Conservation (phyloP, 1,140 invertebrate species). For the Brachionus asplanchnoidis region DNA sequence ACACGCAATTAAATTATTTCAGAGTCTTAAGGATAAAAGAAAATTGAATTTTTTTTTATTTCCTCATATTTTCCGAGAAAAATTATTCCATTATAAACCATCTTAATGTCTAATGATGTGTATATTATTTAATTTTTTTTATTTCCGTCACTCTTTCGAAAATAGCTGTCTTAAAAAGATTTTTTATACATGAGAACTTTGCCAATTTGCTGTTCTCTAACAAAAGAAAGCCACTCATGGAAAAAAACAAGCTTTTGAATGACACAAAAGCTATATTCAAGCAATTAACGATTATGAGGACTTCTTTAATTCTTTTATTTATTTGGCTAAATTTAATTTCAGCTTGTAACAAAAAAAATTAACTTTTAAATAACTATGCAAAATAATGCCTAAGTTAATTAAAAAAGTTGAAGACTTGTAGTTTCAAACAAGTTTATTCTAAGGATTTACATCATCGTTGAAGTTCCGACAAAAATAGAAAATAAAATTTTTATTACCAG, state of each 20-base stretch:
- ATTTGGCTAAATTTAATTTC: neutral
- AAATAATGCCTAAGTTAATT: neutral
- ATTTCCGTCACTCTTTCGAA: neutral
- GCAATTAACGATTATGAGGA: neutral
- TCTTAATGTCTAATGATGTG: neutral
- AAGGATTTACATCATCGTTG: neutral
- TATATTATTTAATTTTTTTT: neutral
- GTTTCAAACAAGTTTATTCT: neutral
- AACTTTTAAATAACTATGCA: too few species aligned
- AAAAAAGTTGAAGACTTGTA: neutral
- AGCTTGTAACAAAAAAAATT: neutral
- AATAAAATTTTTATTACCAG: neutral
- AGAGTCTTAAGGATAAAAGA: neutral
- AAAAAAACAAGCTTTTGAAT: neutral
- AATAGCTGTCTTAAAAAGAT: neutral
- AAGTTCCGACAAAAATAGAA: neutral
- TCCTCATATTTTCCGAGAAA: neutral
- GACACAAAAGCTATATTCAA: neutral
- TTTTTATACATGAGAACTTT: neutral
- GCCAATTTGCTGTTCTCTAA: neutral
- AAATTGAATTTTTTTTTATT: neutral
- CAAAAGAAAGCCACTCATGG: neutral
- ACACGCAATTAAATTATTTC: slow-evolving; percentile 13
- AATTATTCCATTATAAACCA: neutral
- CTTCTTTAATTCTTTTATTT: neutral